Evolutionary conservation across 2,797 vertebrate species (phyloP).

Genomic region (Gorsachius magnificus): DNA sequence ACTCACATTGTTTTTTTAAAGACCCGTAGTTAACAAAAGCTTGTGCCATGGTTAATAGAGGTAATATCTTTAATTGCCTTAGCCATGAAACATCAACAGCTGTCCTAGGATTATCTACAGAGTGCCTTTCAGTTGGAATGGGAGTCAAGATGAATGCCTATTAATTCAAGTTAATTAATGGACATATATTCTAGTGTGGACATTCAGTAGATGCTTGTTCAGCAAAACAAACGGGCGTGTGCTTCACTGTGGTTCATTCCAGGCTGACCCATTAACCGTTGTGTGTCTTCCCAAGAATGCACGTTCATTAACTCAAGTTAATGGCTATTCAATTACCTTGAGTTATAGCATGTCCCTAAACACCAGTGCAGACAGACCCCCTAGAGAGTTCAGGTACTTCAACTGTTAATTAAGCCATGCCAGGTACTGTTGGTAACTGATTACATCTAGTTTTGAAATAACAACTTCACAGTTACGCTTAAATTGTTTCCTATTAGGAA

Average conservation of each 20-base stretch:
- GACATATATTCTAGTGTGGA: not conserved
- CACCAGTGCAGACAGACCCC: not conserved
- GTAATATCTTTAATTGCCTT: not conserved
- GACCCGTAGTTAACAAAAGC: not conserved
- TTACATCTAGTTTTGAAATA: slow-evolving; percentile 12
- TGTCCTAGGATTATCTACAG: not conserved
- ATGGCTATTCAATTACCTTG: slow-evolving; percentile 54
- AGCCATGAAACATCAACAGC: not conserved
- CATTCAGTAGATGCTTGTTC: not conserved
- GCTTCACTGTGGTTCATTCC: not conserved
- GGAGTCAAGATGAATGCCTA: not conserved
- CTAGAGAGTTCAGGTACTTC: slow-evolving; percentile 7
- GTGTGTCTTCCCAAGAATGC: slow-evolving; percentile 20
- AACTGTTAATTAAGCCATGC: not conserved
- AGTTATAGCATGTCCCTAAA: slow-evolving; percentile 29
- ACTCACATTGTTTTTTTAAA: not conserved
- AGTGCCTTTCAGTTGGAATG: not conserved
- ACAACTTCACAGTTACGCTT: not conserved
- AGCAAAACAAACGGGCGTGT: not conserved
- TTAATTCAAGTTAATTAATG: slow-evolving; percentile 4
- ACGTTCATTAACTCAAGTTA: slow-evolving; percentile 47
- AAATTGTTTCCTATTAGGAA: not conserved
- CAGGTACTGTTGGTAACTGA: not conserved
- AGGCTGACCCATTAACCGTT: not conserved
- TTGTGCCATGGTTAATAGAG: not conserved